Evolutionary conservation across 2,113 vertebrate species (phyloP), one percentile per base, ranked within the genome.

Genomic region (Aphyosemion australe): DNA sequence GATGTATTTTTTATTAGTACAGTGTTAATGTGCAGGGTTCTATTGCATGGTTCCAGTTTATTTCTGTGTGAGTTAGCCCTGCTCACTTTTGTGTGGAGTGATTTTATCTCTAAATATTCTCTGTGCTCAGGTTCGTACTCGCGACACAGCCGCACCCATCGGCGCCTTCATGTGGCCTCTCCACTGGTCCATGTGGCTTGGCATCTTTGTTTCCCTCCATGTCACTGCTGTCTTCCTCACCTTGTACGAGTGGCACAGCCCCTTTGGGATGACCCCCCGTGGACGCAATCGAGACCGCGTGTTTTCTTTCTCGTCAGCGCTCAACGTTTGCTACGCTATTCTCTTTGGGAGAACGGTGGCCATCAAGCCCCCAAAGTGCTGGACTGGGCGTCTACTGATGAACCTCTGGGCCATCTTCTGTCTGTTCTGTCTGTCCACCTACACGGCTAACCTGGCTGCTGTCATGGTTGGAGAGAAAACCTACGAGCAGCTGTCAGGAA

Each of bases 361-460:
- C 88, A 98, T 97, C 89, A 98, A 98, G 91, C 96, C 96, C 0
- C 97, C 97, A 45, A 98, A 98, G 83, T 99, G 97, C 79, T 96
- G 96, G 92, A 97, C 97, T 0, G 96, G 97, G 0, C 94, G 97
- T 18, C 94, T 99, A 73, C 94, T 99, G 72, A 97, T 99, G 97
- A 98, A 97, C 85, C 95, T 99, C 18, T 99, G 97, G 97, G 96
- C 97, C 77, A 96, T 99, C 74, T 99, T 99, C 91, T 99, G 97
- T 84, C 92, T 99, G 74, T 90, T 90, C 91, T 99, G 46, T 84
- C 93, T 99, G 72, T 99, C 97, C 76, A 98, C 94, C 84, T 99
- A 99, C 90, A 99, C 96, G 0, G 97, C 97, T 77, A 98, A 99
- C 69, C 92, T 99, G 69, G 97, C 97, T 0, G 96, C 97, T 0